phyloP scores from a whole-genome alignment of 2,113 vertebrate species.

The Glareola pratincola region DNA sequence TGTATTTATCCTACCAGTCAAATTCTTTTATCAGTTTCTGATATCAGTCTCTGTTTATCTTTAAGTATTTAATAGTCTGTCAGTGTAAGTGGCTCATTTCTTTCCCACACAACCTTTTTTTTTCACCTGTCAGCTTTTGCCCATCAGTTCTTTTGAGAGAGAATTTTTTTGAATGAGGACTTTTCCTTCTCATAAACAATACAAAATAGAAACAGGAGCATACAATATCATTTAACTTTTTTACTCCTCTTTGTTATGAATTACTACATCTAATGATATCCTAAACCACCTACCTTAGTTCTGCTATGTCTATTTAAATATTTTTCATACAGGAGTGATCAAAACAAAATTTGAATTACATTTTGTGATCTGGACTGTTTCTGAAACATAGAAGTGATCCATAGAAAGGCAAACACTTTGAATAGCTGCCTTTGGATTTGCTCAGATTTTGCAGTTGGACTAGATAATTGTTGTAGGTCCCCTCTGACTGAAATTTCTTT shows the following conservation, averaged over 20 bases:
- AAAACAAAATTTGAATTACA: background rate
- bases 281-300: background rate
- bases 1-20: background rate
- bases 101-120: background rate
- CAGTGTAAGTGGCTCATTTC: background rate
- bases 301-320: background rate
- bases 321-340: background rate
- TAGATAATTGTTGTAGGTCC: background rate
- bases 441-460: background rate
- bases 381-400: background rate
- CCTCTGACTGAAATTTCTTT: background rate
- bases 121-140: background rate
- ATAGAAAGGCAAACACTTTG: background rate
- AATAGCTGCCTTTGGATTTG: background rate
- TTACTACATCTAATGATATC: background rate
- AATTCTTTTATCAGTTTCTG: background rate
- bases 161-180: background rate
- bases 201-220: background rate
- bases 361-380: background rate
- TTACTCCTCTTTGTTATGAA: background rate
- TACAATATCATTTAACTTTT: background rate
- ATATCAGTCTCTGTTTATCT: background rate
- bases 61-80: background rate
- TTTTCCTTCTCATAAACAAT: background rate
- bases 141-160: background rate